Evolutionary conservation across 2,888 invertebrate genomes (phyloP), one percentile per base, ranked within the genome.

Genomic region (Temnothorax ravouxi): DNA sequence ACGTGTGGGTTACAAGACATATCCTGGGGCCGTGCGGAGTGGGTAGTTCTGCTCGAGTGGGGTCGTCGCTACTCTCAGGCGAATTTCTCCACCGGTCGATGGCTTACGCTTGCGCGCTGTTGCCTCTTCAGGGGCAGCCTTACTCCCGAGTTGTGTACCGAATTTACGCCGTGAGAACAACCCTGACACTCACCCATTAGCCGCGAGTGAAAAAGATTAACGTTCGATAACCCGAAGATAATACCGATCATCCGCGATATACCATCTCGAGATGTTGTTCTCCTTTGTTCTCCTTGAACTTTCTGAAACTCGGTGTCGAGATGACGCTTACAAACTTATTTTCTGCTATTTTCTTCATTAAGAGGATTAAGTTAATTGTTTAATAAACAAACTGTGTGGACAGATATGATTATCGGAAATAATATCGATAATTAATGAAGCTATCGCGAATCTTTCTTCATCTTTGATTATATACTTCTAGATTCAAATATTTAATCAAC

Each of bases 61-160:
- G 72, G 61, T 83, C 82, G 80, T 83, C 84, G 85, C 84, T 89
- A 84, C 86, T 87, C 87, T 88, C 86, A 79, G 90, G 91, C 87
- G 88, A 91, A 89, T 87, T 89, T 85, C 85, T 87, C 86, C 75
- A 80, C 77, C 88, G 90, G 92, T 92, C 92, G 91, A 91, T 91
- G 91, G 79, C 87, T 87, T 80, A 87, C 91, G 91, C 91, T 82
- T 90, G 91, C 91, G 91, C 91, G 67, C 61, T 90, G 83, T 77
- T 69, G 67, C 8, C 62, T 41, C 15, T 72, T 41, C 21, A 29
- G 61, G 44, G 66, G 52, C 44, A 75, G 41, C 67, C 34, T 64
- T 74, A 15, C 67, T 61, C 44, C 74, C 44, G 50, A 74, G 61
- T 44, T 52, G 18, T 59, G 29, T 71, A 25, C 47, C 50, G n/a